phyloP scores from a whole-genome alignment of 2,797 vertebrate genomes.

The Halcyon badia region DNA sequence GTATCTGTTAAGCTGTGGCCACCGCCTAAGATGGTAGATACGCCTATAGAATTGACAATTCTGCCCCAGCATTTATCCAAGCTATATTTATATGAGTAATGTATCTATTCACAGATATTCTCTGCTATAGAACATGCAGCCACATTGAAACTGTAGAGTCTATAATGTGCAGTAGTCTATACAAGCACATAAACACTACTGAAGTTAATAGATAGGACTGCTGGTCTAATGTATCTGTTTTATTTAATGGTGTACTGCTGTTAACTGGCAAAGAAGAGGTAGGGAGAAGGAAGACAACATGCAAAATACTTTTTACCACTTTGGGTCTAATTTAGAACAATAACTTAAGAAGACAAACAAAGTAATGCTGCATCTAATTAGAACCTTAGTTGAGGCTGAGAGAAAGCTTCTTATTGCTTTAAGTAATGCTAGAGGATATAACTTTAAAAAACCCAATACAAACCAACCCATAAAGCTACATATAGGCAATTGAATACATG shows the following conservation, averaged over 20 bases:
- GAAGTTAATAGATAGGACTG: not conserved
- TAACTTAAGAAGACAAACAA: not conserved
- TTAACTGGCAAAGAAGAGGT: not conserved
- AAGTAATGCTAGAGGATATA: not conserved
- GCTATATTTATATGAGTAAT: not conserved
- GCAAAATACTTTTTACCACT: not conserved
- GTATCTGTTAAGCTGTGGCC: not conserved
- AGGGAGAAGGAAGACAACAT: not conserved
- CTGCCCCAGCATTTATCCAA: not conserved
- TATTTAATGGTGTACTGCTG: not conserved
- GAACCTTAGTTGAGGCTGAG: not conserved
- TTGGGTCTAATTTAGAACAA: not conserved
- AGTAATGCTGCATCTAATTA: not conserved
- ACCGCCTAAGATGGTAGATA: not conserved
- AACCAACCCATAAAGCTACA: not conserved
- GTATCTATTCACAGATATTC: not conserved
- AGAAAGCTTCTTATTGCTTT: conserved; percentile 14
- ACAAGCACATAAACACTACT: not conserved
- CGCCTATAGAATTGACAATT: not conserved
- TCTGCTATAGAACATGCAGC: not conserved
- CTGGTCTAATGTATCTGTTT: not conserved
- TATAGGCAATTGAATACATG: not conserved
- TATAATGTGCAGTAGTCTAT: not conserved
- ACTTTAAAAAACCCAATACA: not conserved
- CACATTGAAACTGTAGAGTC: not conserved